A percentile compares a stretch with the other conserved stretches of the same genome.
Evolutionary conservation across 2,797 vertebrate genomes (phyloP).

Genomic region (Labeo calbasu): DNA sequence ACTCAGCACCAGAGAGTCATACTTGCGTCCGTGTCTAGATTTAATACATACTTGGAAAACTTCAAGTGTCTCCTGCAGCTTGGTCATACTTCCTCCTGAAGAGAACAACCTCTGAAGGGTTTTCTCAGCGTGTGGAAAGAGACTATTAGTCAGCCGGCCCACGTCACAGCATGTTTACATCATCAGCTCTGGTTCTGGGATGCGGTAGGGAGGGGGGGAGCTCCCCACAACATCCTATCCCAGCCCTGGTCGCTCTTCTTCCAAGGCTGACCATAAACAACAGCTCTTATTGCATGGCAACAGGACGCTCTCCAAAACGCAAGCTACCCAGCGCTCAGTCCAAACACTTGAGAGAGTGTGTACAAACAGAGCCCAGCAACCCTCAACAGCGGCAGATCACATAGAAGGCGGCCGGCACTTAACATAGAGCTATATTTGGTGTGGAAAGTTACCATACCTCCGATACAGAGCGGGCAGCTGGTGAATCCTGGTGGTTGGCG

Average conservation of each 20-base stretch:
- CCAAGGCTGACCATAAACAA: slow-evolving; percentile 55
- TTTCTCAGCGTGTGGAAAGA: slow-evolving; percentile 60
- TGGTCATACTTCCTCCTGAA: slow-evolving; percentile 27
- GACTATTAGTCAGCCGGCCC: slow-evolving; percentile 58
- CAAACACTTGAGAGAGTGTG: slow-evolving; percentile 65
- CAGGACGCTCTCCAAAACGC: slow-evolving; percentile 54
- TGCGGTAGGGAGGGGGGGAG: slow-evolving; percentile 32
- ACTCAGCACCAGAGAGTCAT: slow-evolving; percentile 6
- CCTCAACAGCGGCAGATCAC: slow-evolving; percentile 53
- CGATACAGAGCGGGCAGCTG: slow-evolving; percentile 90
- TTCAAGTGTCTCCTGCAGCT: slow-evolving; percentile 22
- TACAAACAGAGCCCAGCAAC: slow-evolving; percentile 60
- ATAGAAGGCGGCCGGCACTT: slow-evolving; percentile 48
- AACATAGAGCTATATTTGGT: slow-evolving; percentile 59
- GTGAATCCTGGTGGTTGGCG: slow-evolving; percentile 99
- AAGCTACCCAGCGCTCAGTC: slow-evolving; percentile 57
- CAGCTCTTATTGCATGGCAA: slow-evolving; percentile 58
- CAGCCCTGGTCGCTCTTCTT: slow-evolving; percentile 24
- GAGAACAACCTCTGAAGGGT: slow-evolving; percentile 48
- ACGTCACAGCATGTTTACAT: slow-evolving; percentile 63
- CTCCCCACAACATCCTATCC: slow-evolving; percentile 44
- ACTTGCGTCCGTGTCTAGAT: slow-evolving; percentile 3
- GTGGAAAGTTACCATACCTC: slow-evolving; percentile 83
- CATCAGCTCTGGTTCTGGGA: slow-evolving; percentile 44
- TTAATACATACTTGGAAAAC: slow-evolving; percentile 24